Base-by-base conservation (phyloP, 2,797 vertebrate genomes). In the Sebastes kiyomatsui region DNA sequence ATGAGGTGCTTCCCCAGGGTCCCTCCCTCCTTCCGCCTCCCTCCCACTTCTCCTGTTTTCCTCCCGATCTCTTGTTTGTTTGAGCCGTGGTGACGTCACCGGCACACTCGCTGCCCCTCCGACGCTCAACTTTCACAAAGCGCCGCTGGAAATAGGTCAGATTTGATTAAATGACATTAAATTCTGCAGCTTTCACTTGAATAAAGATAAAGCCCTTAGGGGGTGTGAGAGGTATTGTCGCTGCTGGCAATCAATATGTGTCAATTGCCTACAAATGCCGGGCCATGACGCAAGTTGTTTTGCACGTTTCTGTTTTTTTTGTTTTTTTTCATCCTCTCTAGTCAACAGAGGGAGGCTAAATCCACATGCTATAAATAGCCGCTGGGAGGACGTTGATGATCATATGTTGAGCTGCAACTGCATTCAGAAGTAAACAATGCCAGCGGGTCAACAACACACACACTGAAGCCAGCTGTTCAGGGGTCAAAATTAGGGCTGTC, bases 91-190 rank as follows among this genome's bases (percentile, higher is more conserved):
- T 86, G 84, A 80, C 75, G 65, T 88, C 85, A 76, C 72, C 5
- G 55, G 58, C 25, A 49, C 27, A 82, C 67, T 79, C 23, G 5
- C 62, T 22, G 62, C 74, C 59, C 71, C 64, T 71, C 56, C 2
- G 56, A 80, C 10, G 62, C 83, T 71, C 42, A 7, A 12, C 18
- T 73, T 80, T 78, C 52, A 84, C 82, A 87, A 81, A 83, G 79
- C 84, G 13, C 71, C 18, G 58, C 59, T 55, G 49, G 65, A 96
- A 94, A 88, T 96, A 89, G 95, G 95, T 95, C 95, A 94, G 68
- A 91, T 95, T 92, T 95, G 94, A 96, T 95, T 92, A 94, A 93
- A 87, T 78, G 64, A 75, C 79, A 89, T 90, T 93, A 71, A 92
- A 88, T 87, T 84, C 78, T 83, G 79, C 80, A 82, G 76, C 81